Conservation (phyloP, 2,113 vertebrate genomes). For the Vulpes lagopus region DNA sequence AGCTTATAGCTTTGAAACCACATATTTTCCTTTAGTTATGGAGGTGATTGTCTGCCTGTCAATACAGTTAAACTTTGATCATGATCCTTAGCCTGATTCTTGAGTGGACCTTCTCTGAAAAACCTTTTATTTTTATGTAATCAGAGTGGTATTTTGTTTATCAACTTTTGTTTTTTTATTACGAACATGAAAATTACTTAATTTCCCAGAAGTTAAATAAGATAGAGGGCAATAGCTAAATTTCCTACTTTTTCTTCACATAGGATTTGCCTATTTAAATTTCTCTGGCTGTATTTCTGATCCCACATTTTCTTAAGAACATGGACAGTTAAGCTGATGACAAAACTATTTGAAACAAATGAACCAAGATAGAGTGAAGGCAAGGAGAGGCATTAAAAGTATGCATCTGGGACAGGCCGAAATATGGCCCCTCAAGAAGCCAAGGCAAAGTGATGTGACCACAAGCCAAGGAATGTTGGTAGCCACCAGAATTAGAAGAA, state of each 20-base stretch:
- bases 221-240: not conserved
- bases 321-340: not conserved
- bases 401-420: not conserved
- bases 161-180: conserved; percentile 50
- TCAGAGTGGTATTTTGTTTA: conserved; percentile 50
- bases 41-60: not conserved
- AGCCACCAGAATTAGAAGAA: not conserved
- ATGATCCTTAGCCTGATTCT: not conserved
- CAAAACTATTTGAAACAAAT: conserved; percentile 40
- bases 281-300: conserved; percentile 17
- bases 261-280: conserved; percentile 4
- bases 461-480: not conserved
- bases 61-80: conserved; percentile 12
- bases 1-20: conserved; percentile 24
- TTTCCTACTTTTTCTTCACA: conserved; percentile 37
- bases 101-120: conserved; percentile 28
- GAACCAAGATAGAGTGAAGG: not conserved
- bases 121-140: conserved; percentile 11
- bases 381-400: not conserved
- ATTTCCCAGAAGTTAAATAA: conserved; percentile 16
- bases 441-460: not conserved
- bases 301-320: not conserved
- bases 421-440: not conserved
- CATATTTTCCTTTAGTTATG: not conserved
- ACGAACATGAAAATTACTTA: conserved; percentile 12